Conservation (phyloP, 2,888 invertebrate species). For the Drosophila infuscata region DNA sequence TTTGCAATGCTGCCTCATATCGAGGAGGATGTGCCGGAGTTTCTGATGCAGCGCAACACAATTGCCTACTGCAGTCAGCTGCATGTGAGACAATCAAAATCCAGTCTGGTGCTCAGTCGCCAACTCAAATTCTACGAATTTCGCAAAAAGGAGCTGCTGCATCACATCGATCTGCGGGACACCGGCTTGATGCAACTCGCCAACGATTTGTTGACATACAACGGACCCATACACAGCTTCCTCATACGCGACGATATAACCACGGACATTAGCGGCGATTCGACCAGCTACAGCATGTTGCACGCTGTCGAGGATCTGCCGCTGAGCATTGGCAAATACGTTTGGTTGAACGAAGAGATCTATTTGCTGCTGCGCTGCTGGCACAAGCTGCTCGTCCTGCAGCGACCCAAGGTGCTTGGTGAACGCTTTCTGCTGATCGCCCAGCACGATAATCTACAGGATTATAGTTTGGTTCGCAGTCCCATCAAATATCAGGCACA, state of each 20-base stretch:
- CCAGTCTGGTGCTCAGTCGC: conserved; percentile 64
- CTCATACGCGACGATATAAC: conserved; percentile 39
- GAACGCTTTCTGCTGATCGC: conserved; percentile 52
- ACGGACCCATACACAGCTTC: conserved; percentile 67
- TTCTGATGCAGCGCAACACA: conserved; percentile 50
- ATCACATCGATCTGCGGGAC: conserved; percentile 68
- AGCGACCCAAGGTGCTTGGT: conserved; percentile 43
- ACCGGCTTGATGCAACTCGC: conserved; percentile 48
- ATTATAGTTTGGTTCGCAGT: conserved; percentile 63
- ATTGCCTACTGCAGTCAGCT: conserved; percentile 55
- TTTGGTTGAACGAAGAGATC: conserved; percentile 68
- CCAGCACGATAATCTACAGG: conserved; percentile 65
- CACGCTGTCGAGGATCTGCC: conserved; percentile 49
- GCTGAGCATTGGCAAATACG: conserved; percentile 77
- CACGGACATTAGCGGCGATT: conserved; percentile 12
- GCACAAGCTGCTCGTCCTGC: conserved; percentile 74
- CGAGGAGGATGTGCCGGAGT: conserved; percentile 58
- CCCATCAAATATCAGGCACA: conserved; percentile 67
- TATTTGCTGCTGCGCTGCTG: conserved; percentile 81
- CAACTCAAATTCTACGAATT: conserved; percentile 80
- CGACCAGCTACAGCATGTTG: conserved; percentile 53
- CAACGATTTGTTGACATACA: conserved; percentile 49
- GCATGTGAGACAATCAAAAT: conserved; percentile 34
- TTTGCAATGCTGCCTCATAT: conserved; percentile 49
- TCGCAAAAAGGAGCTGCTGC: conserved; percentile 67